These are phyloP conservation scores for Thereva nobilitata DNA, from an alignment of 2,888 invertebrate species.

Conservation along the genomic window DNA sequence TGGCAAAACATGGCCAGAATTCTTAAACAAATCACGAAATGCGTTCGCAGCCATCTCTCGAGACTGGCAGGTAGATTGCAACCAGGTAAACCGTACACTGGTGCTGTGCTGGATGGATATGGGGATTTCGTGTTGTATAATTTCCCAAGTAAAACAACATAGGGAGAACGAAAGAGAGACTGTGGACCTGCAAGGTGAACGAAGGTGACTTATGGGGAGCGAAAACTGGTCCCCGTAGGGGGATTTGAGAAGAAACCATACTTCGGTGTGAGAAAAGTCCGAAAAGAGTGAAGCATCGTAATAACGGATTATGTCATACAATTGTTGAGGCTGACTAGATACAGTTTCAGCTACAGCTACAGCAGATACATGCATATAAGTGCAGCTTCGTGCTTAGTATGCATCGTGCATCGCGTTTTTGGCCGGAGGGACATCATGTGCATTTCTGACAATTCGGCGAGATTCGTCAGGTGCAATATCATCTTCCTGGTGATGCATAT, in stretches of 20 bases:
- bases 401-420: no score
- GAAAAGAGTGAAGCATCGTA: conserved; percentile 5
- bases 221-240: background rate
- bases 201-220: conserved; percentile 28
- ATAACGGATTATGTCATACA: conserved; percentile 28
- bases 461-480: no score
- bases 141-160: background rate
- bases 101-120: background rate
- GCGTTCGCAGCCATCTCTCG: conserved; percentile 17
- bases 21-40: conserved; percentile 34
- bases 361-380: background rate
- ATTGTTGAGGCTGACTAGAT: background rate
- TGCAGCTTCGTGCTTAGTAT: background rate
- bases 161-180: background rate
- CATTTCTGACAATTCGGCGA: no score
- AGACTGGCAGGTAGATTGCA: conserved; percentile 13
- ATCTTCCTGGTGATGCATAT: no score
- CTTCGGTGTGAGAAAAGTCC: conserved; percentile 11
- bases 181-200: conserved; percentile 9
- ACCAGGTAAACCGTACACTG: background rate
- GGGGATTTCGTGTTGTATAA: conserved; percentile 20
- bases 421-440: no score
- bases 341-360: no score
- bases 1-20: conserved; percentile 14
- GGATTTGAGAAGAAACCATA: conserved; percentile 12